These are phyloP conservation scores for Hermodice carunculata DNA, from an alignment of 2,888 invertebrate species.

Conservation along the genomic window DNA sequence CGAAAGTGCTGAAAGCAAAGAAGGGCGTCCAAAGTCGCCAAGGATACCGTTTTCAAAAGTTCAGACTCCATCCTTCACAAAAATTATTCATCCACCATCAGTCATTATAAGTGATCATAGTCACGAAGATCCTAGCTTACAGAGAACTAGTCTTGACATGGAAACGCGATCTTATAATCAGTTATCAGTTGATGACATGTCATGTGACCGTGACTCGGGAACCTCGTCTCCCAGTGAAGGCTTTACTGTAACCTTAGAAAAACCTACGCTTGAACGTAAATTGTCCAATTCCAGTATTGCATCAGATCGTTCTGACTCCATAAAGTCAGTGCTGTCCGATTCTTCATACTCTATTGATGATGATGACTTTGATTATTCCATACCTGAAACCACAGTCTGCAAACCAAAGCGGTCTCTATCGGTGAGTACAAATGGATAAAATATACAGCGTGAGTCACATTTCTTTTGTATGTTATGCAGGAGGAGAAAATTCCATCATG, in stretches of 20 bases:
- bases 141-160: too few species aligned
- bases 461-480: too few species aligned
- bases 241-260: background rate
- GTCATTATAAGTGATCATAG: constrained; percentile 26
- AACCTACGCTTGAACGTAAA: constrained; percentile 3
- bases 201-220: too few species aligned
- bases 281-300: constrained; percentile 11
- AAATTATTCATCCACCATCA: constrained; percentile 14
- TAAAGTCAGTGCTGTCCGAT: constrained; percentile 7
- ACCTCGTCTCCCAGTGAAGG: too few species aligned
- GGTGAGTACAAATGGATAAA: too few species aligned
- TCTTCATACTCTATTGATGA: constrained; percentile 23
- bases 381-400: too few species aligned
- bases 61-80: constrained; percentile 16
- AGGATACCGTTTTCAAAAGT: constrained; percentile 3
- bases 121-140: constrained; percentile 2
- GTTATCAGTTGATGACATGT: too few species aligned
- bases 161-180: too few species aligned
- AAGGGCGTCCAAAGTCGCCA: background rate
- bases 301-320: constrained; percentile 10
- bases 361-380: constrained; percentile 2
- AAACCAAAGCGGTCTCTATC: too few species aligned
- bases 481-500: too few species aligned
- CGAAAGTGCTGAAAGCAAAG: background rate
- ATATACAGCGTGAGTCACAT: too few species aligned